Evolutionary conservation across 2,113 vertebrate genomes (phyloP).

Genomic region (Scolopax mira): DNA sequence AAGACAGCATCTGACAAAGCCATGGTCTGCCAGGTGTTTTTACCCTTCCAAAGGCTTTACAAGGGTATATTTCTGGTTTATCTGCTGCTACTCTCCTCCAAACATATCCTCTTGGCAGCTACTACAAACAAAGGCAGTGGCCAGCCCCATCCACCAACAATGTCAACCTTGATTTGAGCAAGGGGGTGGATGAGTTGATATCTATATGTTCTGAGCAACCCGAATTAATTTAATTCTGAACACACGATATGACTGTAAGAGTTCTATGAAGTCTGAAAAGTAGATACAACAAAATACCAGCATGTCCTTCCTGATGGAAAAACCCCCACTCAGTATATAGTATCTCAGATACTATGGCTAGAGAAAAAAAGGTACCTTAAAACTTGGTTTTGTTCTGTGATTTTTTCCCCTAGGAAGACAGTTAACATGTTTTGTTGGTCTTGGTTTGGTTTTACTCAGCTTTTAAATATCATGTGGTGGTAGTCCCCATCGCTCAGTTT

Average conservation of each 20-base stretch:
- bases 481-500: not conserved
- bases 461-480: not conserved
- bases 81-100: not conserved
- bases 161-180: fast-evolving
- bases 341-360: not conserved
- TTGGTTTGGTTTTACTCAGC: not conserved
- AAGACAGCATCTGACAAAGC: not conserved
- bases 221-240: not conserved
- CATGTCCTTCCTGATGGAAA: not conserved
- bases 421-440: not conserved
- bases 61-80: not conserved
- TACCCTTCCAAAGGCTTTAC: not conserved
- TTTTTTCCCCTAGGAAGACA: not conserved
- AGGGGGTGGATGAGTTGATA: not conserved
- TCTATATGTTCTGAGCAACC: not conserved
- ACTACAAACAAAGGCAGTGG: not conserved
- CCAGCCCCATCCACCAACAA: not conserved
- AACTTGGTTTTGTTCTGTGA: not conserved
- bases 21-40: not conserved
- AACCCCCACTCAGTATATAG: not conserved
- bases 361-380: not conserved
- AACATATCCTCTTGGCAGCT: not conserved
- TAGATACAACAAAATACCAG: not conserved
- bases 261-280: not conserved
- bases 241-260: fast-evolving